Evolutionary conservation across 2,888 invertebrate species (phyloP), one percentile per base, ranked within the genome.

Genomic region (Diarsia mendica): DNA sequence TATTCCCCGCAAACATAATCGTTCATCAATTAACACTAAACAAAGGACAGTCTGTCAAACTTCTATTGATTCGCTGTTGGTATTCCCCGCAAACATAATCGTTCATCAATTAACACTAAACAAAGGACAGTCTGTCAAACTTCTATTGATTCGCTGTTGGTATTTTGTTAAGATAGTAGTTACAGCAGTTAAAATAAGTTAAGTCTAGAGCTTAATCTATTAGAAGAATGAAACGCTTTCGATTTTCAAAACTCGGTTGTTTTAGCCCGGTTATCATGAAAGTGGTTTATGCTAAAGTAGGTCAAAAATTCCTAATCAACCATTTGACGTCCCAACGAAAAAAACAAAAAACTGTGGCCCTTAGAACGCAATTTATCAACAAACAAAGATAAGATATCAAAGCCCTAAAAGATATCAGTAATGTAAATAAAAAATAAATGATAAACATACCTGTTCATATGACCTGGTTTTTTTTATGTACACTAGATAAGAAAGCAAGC

Each of bases 401-500:
- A 83, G 84, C 88, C 89, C 87, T 86, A 88, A 84, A 82, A 77
- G 82, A 89, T 93, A 93, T 92, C 92, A 86, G 80, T 81, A 89
- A 74, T 84, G 84, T 87, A 94, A 94, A 94, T 93, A 95, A 92
- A 93, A 92, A 90, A 88, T 85, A 82, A 80, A 60, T 85, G 87
- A 82, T 88, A 91, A 89, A 95, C 96, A 93, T 92, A 96, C 96
- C 94, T 94, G 79, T 86, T 77, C 87, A 81, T 75, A 84, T 92
- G 93, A 92, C 95, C 95, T 92, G 91, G 89, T 91, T 96, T 91
- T 96, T 91, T 90, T 88, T 93, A 89, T 93, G 90, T 92, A 91
- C 90, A 92, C 85, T 85, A 93, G 96, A 96, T 96, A 96, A 96
- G 96, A 96, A 96, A 96, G 96, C 96, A 96, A 96, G 96, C 86